A percentile compares a stretch with the other conserved stretches of the same genome.
phyloP scores from a whole-genome alignment of 2,888 invertebrate genomes.

The Synergus gifuensis region DNA sequence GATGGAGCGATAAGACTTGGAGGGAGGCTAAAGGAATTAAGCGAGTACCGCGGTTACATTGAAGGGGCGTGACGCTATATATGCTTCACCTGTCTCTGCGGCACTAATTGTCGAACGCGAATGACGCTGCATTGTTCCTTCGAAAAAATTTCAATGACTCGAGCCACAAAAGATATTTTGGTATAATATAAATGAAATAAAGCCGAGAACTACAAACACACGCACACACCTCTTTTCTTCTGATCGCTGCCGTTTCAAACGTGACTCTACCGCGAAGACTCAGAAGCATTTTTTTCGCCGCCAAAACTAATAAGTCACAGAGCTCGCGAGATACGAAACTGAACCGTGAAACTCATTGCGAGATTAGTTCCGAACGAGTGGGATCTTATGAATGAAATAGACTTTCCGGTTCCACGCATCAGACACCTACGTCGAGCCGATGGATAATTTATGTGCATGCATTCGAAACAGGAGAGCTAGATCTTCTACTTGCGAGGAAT shows the following conservation, averaged over 20 bases:
- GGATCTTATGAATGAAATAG: constrained; percentile 40
- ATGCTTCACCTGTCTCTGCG: constrained; percentile 70
- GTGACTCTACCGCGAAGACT: not conserved
- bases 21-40: constrained; percentile 59
- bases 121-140: constrained; percentile 61
- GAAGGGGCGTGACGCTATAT: constrained; percentile 71
- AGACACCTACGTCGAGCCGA: constrained; percentile 11
- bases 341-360: constrained; percentile 5
- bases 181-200: not conserved
- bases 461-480: constrained; percentile 26
- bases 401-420: constrained; percentile 33
- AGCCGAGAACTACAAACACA: constrained; percentile 12
- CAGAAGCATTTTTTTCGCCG: not conserved
- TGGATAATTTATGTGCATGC: constrained; percentile 40
- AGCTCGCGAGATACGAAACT: not conserved
- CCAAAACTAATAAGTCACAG: constrained; percentile 3
- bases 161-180: not conserved
- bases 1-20: constrained; percentile 63
- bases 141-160: constrained; percentile 5
- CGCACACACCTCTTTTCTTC: not conserved
- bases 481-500: constrained; percentile 22
- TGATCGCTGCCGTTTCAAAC: not conserved
- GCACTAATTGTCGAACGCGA: constrained; percentile 69
- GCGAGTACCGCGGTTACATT: constrained; percentile 67
- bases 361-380: constrained; percentile 29